Percentiles rank a stretch among this genome's conserved stretches.
phyloP scores from a whole-genome alignment of 2,888 invertebrate genomes.

The Diaprepes abbreviatus region DNA sequence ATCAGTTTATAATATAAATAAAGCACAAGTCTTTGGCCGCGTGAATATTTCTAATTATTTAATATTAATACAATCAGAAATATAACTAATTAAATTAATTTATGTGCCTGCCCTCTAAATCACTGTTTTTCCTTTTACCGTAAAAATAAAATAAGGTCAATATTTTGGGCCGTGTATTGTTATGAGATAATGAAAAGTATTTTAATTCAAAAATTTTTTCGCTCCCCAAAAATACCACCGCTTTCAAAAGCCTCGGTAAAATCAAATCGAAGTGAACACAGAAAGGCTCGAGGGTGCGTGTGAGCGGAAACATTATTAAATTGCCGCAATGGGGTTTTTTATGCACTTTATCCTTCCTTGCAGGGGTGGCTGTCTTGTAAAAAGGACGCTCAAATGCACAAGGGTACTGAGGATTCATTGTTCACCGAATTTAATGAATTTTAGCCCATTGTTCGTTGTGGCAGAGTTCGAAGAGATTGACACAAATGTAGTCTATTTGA shows the following conservation, averaged over 20 bases:
- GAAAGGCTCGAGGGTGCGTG: slow-evolving; percentile 40
- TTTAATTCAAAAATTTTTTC: not conserved
- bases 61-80: too few relatives aligned
- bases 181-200: not conserved
- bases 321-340: slow-evolving; percentile 64
- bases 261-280: slow-evolving; percentile 39
- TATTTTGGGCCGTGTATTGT: too few relatives aligned
- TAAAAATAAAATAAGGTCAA: too few relatives aligned
- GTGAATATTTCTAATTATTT: too few relatives aligned
- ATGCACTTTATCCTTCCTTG: slow-evolving; percentile 27
- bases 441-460: slow-evolving; percentile 40
- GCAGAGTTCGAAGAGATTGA: slow-evolving; percentile 41
- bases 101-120: too few relatives aligned
- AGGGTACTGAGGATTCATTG: slow-evolving; percentile 31
- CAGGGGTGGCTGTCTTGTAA: slow-evolving; percentile 27
- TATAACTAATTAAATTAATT: too few relatives aligned
- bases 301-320: slow-evolving; percentile 63
- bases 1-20: too few relatives aligned
- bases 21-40: too few relatives aligned
- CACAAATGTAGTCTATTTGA: slow-evolving; percentile 41
- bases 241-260: slow-evolving; percentile 27
- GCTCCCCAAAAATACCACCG: not conserved
- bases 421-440: slow-evolving; percentile 48
- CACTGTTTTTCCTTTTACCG: too few relatives aligned
- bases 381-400: slow-evolving; percentile 42